phyloP scores from a whole-genome alignment of 1,140 invertebrate species.

The Drosophila auraria region DNA sequence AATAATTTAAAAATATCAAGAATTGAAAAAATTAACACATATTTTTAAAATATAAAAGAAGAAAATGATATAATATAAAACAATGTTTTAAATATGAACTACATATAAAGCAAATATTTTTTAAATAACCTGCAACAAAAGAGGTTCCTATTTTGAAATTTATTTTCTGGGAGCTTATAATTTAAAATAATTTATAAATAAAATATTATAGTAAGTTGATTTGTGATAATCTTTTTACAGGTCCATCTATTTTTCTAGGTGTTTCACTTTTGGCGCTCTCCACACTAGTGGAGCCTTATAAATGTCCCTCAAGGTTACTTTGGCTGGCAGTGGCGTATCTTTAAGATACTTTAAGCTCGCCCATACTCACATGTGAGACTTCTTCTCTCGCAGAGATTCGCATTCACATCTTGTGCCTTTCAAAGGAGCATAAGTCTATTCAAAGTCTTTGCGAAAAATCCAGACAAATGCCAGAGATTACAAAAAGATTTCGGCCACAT shows the following conservation, averaged over 20 bases:
- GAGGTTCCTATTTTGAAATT: no score
- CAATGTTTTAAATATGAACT: no score
- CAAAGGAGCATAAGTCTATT: constrained; percentile 82
- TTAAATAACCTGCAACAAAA: no score
- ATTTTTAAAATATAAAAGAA: no score
- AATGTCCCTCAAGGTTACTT: constrained; percentile 24
- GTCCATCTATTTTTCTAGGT: not conserved
- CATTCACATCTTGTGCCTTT: constrained; percentile 80
- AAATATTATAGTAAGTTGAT: no score
- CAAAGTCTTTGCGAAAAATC: constrained; percentile 82
- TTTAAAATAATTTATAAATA: no score
- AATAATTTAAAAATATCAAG: no score
- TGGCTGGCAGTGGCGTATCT: constrained; percentile 57
- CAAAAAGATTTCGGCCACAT: constrained; percentile 83
- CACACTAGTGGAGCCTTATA: constrained; percentile 1
- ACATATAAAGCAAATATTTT: no score
- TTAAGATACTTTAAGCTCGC: constrained; percentile 75
- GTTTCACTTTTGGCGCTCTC: not conserved
- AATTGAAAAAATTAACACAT: no score
- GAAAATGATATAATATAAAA: no score
- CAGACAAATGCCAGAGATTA: constrained; percentile 84
- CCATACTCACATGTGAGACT: constrained; percentile 18
- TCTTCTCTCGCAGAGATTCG: constrained; percentile 38
- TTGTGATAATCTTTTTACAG: no score
- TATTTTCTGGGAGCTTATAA: no score